phyloP scores from a whole-genome alignment of 2,797 vertebrate species.

The Sciurus carolinensis region DNA sequence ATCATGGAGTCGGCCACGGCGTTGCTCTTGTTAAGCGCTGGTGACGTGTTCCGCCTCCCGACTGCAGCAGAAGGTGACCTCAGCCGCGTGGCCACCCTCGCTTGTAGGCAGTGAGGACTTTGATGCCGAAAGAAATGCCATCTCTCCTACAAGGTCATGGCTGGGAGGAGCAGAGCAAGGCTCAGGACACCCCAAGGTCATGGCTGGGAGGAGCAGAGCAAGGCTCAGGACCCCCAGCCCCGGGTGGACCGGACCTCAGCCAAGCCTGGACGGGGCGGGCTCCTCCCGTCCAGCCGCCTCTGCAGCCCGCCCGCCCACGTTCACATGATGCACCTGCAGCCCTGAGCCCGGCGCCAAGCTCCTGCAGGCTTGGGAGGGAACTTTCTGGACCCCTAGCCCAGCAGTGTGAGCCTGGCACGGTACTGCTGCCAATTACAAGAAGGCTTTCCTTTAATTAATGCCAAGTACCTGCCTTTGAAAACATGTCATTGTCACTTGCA shows the following conservation, averaged over 20 bases:
- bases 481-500: rapidly evolving
- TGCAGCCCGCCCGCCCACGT: rapidly evolving
- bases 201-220: rapidly evolving
- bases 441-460: not conserved
- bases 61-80: rapidly evolving
- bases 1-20: no score
- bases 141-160: rapidly evolving
- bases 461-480: not conserved
- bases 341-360: rapidly evolving
- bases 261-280: rapidly evolving
- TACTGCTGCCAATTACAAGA: rapidly evolving
- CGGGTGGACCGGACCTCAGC: rapidly evolving
- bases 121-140: rapidly evolving
- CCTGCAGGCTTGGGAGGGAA: rapidly evolving
- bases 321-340: rapidly evolving
- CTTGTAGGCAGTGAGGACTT: not conserved
- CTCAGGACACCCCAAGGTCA: not conserved
- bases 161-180: no score
- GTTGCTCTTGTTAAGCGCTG: not conserved
- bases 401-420: rapidly evolving
- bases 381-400: rapidly evolving
- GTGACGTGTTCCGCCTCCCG: rapidly evolving
- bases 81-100: rapidly evolving
- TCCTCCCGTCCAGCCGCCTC: rapidly evolving
- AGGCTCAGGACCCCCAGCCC: no score